These are phyloP conservation scores for Sinodicranocentrus sp. DNA, from an alignment of 2,888 invertebrate genomes.

Conservation along the genomic window DNA sequence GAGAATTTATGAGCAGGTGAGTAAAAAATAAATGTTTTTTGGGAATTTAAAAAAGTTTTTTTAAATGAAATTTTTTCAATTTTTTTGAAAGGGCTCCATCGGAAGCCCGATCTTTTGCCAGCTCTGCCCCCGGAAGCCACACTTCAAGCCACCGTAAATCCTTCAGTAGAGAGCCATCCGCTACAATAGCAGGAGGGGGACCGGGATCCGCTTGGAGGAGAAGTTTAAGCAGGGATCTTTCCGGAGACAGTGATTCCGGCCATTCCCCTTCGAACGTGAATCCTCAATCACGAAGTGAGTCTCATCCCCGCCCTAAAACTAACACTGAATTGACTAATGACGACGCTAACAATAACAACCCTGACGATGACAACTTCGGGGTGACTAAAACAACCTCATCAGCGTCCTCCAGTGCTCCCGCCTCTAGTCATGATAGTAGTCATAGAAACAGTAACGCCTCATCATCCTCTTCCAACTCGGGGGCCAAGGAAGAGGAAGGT, in stretches of 20 bases:
- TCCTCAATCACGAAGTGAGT: conserved; percentile 72
- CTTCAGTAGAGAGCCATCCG: conserved; percentile 79
- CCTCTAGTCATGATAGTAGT: conserved; percentile 30
- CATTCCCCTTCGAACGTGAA: conserved; percentile 65
- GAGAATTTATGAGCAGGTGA: conserved; percentile 74
- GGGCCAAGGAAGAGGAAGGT: not conserved
- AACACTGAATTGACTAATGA: not conserved
- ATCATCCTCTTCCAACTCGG: conserved; percentile 17
- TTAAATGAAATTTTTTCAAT: too few relatives aligned
- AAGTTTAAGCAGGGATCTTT: conserved; percentile 84
- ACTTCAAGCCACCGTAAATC: conserved; percentile 16
- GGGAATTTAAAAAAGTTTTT: too few relatives aligned
- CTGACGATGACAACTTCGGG: not conserved
- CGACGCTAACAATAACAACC: not conserved
- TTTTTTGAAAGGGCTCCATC: conserved; percentile 74
- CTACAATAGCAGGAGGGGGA: conserved; percentile 64
- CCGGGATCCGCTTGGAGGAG: conserved; percentile 81
- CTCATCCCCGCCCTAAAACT: conserved; percentile 8
- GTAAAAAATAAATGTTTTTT: too few relatives aligned
- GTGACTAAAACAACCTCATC: conserved; percentile 26
- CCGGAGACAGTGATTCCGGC: conserved; percentile 85
- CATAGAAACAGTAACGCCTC: conserved; percentile 42
- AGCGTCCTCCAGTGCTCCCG: conserved; percentile 28
- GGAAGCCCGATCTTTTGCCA: conserved; percentile 67
- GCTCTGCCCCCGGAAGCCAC: conserved; percentile 40